Base-by-base conservation (phyloP, 2,888 invertebrate genomes). In the Cryptocheilus praepositus region DNA sequence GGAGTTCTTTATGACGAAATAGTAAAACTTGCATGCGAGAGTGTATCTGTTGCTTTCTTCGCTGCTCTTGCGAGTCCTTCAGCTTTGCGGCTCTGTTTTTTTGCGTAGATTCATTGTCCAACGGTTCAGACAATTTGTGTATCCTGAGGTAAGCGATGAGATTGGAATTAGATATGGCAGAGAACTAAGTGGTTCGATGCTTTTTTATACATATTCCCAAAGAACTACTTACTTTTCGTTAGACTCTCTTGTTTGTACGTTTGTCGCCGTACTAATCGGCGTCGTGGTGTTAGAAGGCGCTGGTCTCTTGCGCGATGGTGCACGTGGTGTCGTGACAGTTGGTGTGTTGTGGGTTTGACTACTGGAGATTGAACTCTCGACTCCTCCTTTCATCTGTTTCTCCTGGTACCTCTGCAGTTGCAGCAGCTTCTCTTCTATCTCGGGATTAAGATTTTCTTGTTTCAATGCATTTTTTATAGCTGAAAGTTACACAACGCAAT, bases 401-500 rank as follows among this genome's bases (percentile, higher is more conserved):
- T 95, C 95, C 84, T 95, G 95, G 83, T 95, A 96, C 58, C 95
- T 92, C 89, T 97, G 97, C 81, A 97, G 91, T 81, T 96, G 96
- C 51, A 97, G 90, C 57, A 98, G 89, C 86, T 97, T 98, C 84
- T 97, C 96, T 87, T 97, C 96, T 74, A 97, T 95, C 89, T 97
- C 97, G 0, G 97, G 97, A 87, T 96, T 95, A 22, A 97, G 91
- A 88, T 96, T 96, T 83, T 96, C 96, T 89, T 96, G 95, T 89
- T 95, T 95, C 70, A 98, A 89, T n/a, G 96, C 97, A 88, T 95
- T 96, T 89, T 95, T 94, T 81, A 98, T 96, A 15, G 97, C 97
- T 96, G 91, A 89, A 73, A 60, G 61, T 1, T 46, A n/a, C 28
- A 16, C 44, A 16, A 21, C 52, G 21, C 21, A 25, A 22, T 7